Conservation (phyloP, 2,797 vertebrate species). For the Loris lydekkerianus region DNA sequence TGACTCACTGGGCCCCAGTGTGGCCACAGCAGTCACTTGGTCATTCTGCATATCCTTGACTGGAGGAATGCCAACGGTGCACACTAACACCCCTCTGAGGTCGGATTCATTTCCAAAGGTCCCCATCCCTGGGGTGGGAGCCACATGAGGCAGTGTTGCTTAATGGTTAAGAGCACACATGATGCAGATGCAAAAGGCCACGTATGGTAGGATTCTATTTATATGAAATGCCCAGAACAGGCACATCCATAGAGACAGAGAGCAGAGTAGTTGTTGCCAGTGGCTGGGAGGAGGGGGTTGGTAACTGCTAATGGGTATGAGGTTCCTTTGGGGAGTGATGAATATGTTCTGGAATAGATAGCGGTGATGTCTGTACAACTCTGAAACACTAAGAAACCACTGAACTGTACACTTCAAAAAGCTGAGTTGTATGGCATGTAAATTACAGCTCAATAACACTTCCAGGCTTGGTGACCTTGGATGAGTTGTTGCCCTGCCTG, state of each 20-base stretch:
- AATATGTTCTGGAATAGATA: background rate
- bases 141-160: background rate
- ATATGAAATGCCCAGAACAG: background rate
- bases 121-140: background rate
- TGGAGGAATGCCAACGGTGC: background rate
- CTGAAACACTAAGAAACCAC: background rate
- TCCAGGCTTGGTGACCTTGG: background rate
- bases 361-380: no score
- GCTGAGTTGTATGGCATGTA: no score
- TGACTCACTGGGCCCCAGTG: slow-evolving; percentile 53
- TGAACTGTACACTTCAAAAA: background rate
- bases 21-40: background rate
- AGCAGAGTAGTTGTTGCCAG: background rate
- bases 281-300: no score
- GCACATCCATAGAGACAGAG: background rate
- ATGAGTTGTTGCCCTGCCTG: background rate
- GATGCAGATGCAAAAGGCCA: background rate
- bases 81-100: background rate
- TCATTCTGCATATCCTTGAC: background rate
- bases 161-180: background rate
- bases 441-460: background rate
- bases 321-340: background rate
- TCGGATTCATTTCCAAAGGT: background rate
- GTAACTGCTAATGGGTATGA: accelerated
- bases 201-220: accelerated